Evolutionary conservation across 2,113 vertebrate genomes (phyloP).

Genomic region (Pholis gunnellus): DNA sequence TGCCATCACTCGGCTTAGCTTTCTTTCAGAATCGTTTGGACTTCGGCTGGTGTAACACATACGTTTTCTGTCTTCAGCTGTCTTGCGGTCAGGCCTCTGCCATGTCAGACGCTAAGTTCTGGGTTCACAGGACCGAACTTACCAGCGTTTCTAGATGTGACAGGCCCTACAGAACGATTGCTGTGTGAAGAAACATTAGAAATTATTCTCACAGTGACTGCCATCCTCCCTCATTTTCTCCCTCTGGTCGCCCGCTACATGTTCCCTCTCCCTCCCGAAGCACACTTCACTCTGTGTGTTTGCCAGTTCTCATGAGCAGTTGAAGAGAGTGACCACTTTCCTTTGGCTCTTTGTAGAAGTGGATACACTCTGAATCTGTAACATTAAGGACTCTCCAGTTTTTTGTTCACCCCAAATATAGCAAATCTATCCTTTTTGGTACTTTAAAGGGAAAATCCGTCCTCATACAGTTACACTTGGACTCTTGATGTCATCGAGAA

Average conservation of each 20-base stretch:
- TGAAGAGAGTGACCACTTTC: constrained; percentile 55
- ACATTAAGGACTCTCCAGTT: constrained; percentile 18
- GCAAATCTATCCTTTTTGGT: constrained; percentile 25
- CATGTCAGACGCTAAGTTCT: constrained; percentile 60
- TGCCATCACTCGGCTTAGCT: constrained; percentile 12
- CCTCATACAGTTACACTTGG: constrained; percentile 27
- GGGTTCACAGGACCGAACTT: constrained; percentile 57
- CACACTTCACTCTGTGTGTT: constrained; percentile 58
- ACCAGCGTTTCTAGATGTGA: constrained; percentile 71
- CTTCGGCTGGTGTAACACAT: constrained; percentile 30
- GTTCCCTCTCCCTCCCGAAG: constrained; percentile 55
- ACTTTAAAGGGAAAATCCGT: constrained; percentile 39
- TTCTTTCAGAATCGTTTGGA: constrained; percentile 25
- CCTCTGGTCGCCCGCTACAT: constrained; percentile 50
- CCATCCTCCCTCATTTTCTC: constrained; percentile 53
- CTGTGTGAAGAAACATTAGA: constrained; percentile 70
- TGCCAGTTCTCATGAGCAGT: constrained; percentile 65
- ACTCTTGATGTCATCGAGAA: constrained; percentile 28
- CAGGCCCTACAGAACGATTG: constrained; percentile 69
- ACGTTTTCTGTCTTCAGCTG: constrained; percentile 45
- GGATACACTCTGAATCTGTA: constrained; percentile 47
- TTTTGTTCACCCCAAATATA: constrained; percentile 1
- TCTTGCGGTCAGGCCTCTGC: constrained; percentile 36
- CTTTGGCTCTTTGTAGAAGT: constrained; percentile 50
- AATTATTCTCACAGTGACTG: constrained; percentile 77